phyloP scores from a whole-genome alignment of 2,888 invertebrate genomes.

The Calameuta pallipes region DNA sequence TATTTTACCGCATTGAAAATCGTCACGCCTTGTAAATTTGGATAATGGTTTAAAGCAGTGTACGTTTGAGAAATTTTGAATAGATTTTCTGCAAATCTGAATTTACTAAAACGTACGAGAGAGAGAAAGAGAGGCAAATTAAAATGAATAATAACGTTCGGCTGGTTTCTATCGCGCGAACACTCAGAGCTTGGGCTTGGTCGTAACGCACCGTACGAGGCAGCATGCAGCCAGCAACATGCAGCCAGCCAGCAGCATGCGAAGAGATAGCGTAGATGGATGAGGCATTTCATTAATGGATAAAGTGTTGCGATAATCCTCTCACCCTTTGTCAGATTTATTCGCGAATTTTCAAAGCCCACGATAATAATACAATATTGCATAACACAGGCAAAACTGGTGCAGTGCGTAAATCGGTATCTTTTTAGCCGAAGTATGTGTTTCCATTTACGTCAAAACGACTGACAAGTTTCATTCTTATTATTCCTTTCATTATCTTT shows the following conservation, averaged over 20 bases:
- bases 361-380: background rate
- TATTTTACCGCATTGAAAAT: background rate
- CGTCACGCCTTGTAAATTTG: background rate
- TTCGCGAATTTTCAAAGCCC: background rate
- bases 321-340: constrained; percentile 9
- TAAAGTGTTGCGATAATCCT: constrained; percentile 41
- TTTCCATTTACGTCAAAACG: background rate
- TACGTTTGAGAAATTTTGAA: background rate
- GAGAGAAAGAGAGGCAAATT: background rate
- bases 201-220: too few relatives aligned
- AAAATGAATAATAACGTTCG: background rate
- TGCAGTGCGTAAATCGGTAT: background rate
- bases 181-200: too few relatives aligned
- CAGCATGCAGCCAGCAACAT: too few relatives aligned
- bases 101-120: background rate
- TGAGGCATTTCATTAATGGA: constrained; percentile 49
- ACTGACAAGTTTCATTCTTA: background rate
- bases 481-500: background rate
- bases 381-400: background rate
- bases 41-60: background rate
- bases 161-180: background rate
- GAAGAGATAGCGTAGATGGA: constrained; percentile 39
- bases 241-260: background rate
- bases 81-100: background rate
- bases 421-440: background rate